Evolutionary conservation across 2,797 vertebrate species (phyloP).

Genomic region (Amphiprion clarkii): DNA sequence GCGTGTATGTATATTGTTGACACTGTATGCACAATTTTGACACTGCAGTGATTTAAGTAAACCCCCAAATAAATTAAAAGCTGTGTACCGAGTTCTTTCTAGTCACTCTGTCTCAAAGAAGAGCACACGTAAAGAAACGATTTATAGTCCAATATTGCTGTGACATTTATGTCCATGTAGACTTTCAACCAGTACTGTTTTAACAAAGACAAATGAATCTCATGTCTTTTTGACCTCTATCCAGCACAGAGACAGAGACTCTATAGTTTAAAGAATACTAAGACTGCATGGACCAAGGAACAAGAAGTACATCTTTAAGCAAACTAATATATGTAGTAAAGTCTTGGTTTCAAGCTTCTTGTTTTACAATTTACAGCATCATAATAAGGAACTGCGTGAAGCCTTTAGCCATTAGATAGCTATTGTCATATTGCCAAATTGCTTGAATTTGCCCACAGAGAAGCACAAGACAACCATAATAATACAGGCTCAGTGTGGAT

Average conservation of each 20-base stretch:
- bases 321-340: not conserved
- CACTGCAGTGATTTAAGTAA: too few species aligned
- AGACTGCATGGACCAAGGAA: not conserved
- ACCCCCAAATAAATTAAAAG: too few species aligned
- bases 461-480: not conserved
- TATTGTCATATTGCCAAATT: not conserved
- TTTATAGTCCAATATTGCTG: too few species aligned
- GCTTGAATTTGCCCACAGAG: not conserved
- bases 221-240: not conserved
- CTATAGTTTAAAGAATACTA: not conserved
- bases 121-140: too few species aligned
- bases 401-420: not conserved
- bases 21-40: too few species aligned
- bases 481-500: not conserved
- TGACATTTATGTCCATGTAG: too few species aligned
- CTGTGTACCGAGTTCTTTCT: too few species aligned
- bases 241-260: not conserved
- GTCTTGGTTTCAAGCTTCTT: not conserved
- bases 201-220: too few species aligned
- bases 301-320: not conserved
- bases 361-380: too few species aligned
- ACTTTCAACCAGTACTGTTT: too few species aligned
- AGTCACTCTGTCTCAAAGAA: too few species aligned
- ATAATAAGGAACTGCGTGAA: not conserved
- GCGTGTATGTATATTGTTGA: too few species aligned